phyloP scores from a whole-genome alignment of 2,113 vertebrate species.

The Amblyopsis rosae region DNA sequence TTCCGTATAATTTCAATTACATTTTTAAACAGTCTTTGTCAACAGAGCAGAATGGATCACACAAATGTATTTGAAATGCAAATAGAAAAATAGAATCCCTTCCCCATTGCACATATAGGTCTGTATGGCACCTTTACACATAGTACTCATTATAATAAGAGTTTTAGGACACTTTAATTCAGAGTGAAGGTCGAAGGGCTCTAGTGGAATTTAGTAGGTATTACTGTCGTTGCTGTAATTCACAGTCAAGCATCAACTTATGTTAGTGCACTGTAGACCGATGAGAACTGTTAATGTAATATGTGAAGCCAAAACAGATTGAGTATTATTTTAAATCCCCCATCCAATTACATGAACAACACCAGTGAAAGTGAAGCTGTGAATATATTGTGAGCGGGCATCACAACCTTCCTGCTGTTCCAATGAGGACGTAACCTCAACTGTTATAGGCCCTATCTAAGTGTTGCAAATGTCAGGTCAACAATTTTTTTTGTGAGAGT shows the following conservation, averaged over 20 bases:
- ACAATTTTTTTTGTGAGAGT: slow-evolving; percentile 14
- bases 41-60: too few species aligned
- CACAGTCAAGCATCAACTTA: background rate
- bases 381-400: slow-evolving; percentile 27
- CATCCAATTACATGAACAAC: slow-evolving; percentile 43
- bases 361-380: slow-evolving; percentile 48
- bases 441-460: slow-evolving; percentile 35
- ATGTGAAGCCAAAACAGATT: slow-evolving; percentile 19
- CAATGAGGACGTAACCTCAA: slow-evolving; percentile 41
- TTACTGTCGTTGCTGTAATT: too few species aligned
- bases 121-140: too few species aligned
- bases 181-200: too few species aligned
- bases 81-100: too few species aligned
- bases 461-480: slow-evolving; percentile 36
- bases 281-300: background rate
- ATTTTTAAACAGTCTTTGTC: too few species aligned
- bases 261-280: background rate
- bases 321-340: slow-evolving; percentile 40
- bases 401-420: slow-evolving; percentile 35
- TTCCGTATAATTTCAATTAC: too few species aligned
- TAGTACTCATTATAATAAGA: too few species aligned
- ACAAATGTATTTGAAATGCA: too few species aligned
- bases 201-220: background rate
- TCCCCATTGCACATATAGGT: too few species aligned
- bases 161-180: too few species aligned